A percentile compares a stretch with the other conserved stretches of the same genome.
phyloP scores from a whole-genome alignment of 1,140 invertebrate genomes.

The Drosophila takahashii region DNA sequence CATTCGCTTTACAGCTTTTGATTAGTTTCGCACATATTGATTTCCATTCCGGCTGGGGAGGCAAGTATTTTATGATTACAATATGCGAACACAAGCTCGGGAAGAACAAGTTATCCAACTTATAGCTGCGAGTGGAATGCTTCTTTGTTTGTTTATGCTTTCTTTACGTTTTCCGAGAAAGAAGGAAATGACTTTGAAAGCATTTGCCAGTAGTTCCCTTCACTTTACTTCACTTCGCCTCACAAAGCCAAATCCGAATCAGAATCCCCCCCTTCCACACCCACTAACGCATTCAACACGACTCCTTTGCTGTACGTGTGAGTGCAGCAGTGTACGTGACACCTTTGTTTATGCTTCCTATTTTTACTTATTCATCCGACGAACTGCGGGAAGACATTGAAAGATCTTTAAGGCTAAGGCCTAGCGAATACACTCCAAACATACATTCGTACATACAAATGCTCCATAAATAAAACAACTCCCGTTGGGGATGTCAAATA shows the following conservation, averaged over 20 bases:
- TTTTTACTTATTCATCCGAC: constrained; percentile 54
- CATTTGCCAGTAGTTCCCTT: constrained; percentile 47
- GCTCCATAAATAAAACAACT: constrained; percentile 42
- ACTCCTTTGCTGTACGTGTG: constrained; percentile 28
- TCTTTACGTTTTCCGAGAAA: constrained; percentile 73
- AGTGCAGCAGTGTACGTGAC: constrained; percentile 63
- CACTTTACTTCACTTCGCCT: constrained; percentile 16
- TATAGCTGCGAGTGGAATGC: constrained; percentile 29
- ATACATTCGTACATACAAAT: neutral
- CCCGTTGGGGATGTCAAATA: neutral
- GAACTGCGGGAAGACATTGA: constrained; percentile 56
- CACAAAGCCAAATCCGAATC: neutral
- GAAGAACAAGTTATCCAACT: constrained; percentile 37
- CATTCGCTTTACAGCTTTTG: constrained; percentile 47
- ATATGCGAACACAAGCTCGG: constrained; percentile 10
- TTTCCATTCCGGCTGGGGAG: constrained; percentile 24
- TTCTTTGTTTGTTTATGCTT: constrained; percentile 58
- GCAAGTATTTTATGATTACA: constrained; percentile 26
- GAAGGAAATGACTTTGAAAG: constrained; percentile 69
- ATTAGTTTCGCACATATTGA: constrained; percentile 60
- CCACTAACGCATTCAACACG: constrained; percentile 10
- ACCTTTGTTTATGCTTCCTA: constrained; percentile 76
- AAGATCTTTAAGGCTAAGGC: constrained; percentile 67
- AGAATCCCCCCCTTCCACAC: constrained; percentile 9
- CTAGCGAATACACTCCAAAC: constrained; percentile 50